Percentiles rank a stretch among this genome's conserved stretches.
phyloP scores from a whole-genome alignment of 1,140 invertebrate genomes.

The Choristoneura fumiferana region DNA sequence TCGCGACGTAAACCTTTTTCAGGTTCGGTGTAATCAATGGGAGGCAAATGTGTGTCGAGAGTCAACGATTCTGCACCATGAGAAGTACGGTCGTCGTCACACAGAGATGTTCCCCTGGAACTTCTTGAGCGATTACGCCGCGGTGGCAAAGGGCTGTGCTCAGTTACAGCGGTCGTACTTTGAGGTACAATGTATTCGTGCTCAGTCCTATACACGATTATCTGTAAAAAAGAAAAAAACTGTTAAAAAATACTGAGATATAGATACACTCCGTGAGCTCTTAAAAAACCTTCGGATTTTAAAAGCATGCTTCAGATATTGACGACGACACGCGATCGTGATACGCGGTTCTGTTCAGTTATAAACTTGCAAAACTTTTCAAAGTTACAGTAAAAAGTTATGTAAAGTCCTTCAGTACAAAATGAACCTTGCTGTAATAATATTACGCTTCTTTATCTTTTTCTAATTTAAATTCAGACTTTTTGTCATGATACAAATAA shows the following conservation, averaged over 20 bases:
- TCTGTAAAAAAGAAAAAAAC: conserved; percentile 64
- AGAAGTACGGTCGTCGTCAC: conserved; percentile 85
- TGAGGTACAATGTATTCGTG: conserved; percentile 81
- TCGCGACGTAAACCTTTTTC: conserved; percentile 77
- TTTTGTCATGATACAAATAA: no score
- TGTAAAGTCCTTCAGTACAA: no score
- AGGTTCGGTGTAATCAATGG: conserved; percentile 57
- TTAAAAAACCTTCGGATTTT: no score
- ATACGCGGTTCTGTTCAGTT: no score
- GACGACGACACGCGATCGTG: no score
- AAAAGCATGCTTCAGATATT: no score
- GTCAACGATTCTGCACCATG: conserved; percentile 83
- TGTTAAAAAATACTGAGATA: conserved; percentile 4
- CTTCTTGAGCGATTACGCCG: conserved; percentile 75
- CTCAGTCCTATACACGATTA: conserved; percentile 81
- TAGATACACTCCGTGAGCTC: no score
- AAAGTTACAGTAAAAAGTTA: no score
- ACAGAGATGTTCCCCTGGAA: conserved; percentile 80
- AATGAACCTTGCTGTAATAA: no score
- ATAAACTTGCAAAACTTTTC: no score
- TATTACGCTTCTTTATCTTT: no score
- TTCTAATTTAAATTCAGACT: no score
- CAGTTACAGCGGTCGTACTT: conserved; percentile 62
- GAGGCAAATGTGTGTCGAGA: conserved; percentile 66
- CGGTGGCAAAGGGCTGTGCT: conserved; percentile 65